These are phyloP conservation scores for Cristatella mucedo DNA, from an alignment of 2,888 invertebrate genomes.

Conservation along the genomic window DNA sequence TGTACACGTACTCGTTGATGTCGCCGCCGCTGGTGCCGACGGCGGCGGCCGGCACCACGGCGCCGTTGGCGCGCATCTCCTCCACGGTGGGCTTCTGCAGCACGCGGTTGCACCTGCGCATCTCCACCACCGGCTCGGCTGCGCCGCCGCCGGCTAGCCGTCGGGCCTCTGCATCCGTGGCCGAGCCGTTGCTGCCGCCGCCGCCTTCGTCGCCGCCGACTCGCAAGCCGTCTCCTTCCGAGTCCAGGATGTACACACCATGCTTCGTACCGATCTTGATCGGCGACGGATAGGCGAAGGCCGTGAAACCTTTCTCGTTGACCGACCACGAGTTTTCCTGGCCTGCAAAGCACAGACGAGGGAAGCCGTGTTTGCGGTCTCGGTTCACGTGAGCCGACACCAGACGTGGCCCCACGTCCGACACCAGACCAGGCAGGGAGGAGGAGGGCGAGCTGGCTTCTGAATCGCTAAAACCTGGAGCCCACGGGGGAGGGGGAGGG, in stretches of 20 bases:
- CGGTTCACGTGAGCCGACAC: no score
- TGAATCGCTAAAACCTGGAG: no score
- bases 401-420: no score
- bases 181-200: no score
- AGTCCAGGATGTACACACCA: slow-evolving; percentile 40
- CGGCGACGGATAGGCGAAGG: slow-evolving; percentile 40
- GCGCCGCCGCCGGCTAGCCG: neutral
- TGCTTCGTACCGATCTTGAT: slow-evolving; percentile 36
- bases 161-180: no score
- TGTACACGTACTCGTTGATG: slow-evolving; percentile 29
- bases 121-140: slow-evolving; percentile 15
- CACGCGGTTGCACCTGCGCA: slow-evolving; percentile 32
- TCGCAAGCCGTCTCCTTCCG: no score
- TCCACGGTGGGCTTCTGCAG: slow-evolving; percentile 39
- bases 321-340: slow-evolving; percentile 19
- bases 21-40: slow-evolving; percentile 16
- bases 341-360: no score
- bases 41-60: slow-evolving; percentile 21
- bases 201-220: no score
- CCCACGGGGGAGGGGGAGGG: no score
- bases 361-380: no score
- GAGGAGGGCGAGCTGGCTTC: no score
- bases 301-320: slow-evolving; percentile 34
- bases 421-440: no score
- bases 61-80: slow-evolving; percentile 32